A percentile compares a stretch with the other conserved stretches of the same genome.
Conservation (phyloP, 2,113 vertebrate species). For the Poicephalus gulielmi region DNA sequence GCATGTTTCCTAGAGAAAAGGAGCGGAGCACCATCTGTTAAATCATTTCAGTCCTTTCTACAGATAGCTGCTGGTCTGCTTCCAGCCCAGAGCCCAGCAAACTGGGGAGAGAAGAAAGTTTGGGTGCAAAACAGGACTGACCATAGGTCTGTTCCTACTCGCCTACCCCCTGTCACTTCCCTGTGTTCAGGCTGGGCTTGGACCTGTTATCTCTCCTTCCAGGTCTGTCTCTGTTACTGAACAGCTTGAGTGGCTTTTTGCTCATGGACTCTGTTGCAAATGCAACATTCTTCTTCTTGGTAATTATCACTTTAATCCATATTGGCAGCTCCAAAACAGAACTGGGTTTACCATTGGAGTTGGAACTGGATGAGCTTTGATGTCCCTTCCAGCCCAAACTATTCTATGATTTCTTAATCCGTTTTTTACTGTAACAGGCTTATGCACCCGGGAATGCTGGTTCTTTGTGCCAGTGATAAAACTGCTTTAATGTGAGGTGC, state of each 20-base stretch:
- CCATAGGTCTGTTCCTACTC: neutral
- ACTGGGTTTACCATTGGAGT: neutral
- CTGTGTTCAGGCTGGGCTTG: neutral
- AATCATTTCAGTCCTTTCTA: neutral
- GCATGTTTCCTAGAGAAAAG: neutral
- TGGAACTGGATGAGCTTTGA: neutral
- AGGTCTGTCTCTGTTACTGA: neutral
- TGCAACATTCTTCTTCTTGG: neutral
- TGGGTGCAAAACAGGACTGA: neutral
- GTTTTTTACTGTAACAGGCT: neutral
- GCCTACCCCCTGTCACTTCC: neutral
- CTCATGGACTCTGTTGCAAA: neutral
- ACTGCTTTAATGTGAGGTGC: neutral
- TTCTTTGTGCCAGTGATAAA: neutral
- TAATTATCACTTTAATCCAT: neutral
- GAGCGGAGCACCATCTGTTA: neutral
- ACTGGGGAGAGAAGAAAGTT: neutral
- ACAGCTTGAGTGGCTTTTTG: neutral
- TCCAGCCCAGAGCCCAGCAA: neutral
- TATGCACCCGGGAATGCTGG: neutral
- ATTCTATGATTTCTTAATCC: neutral
- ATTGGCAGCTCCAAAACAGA: neutral
- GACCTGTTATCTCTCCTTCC: neutral
- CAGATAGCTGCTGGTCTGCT: neutral
- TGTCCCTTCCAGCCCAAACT: neutral